Base-by-base conservation (phyloP, 2,888 invertebrate species). In the Prostheceraeus crozeri region DNA sequence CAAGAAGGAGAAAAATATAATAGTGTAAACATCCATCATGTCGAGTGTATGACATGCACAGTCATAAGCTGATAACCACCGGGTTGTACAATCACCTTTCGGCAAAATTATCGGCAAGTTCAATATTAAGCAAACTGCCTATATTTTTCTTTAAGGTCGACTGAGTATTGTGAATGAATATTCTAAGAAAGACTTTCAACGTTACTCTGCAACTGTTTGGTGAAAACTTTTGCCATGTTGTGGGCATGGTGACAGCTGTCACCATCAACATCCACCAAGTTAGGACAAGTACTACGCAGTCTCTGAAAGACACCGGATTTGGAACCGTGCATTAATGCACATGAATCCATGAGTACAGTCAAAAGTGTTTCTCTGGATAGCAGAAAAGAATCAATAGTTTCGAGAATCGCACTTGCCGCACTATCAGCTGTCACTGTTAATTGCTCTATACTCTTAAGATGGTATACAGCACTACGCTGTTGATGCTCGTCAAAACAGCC, bases 141-240 rank as follows among this genome's bases (percentile, higher is more conserved):
- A 21, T 40, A 40, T 14, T 21, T 40, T 40, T 40, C 40, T 21
- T 40, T 40, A 14, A 16, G 40, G 19, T 40, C 40, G 40, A 21
- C 40, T 16, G 40, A 40, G 19, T 40, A 40, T 40, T 40, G 14
- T 14, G 19, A 40, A 40, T 40, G 40, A 16, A 21, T 40, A 40
- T 40, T 40, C 40, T 40, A 40, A 40, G 19, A 40, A 21, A 40
- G 40, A 40, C 40, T 21, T 40, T 40, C 40, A 40, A 40, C 40
- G 19, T 40, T 40, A 21, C 40, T 21, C 19, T 14, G 19, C 19
- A 40, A 40, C 14, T 14, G 14, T 40, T 40, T 14, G 14, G 40
- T 40, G 19, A 40, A 40, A 14, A 16, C 19, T 40, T 40, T 40
- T 40, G 40, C 40, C 19, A 21, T 21, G 40, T 40, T 40, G 40